Evolutionary conservation across 2,797 vertebrate species (phyloP).

Genomic region (Enteromius unitaeniatus): DNA sequence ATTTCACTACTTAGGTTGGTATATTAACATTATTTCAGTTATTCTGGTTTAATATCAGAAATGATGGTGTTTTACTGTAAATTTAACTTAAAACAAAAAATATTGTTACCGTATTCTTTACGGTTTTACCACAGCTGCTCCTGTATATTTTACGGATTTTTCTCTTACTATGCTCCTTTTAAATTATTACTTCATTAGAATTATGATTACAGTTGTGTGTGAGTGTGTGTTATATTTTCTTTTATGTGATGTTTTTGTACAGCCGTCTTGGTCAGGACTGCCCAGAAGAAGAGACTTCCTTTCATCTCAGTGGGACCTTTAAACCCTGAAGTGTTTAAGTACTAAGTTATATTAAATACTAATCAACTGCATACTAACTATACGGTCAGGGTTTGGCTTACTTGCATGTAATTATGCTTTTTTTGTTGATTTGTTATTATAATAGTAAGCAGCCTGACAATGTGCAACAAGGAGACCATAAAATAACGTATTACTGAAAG

Average conservation of each 20-base stretch:
- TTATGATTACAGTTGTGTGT: not conserved
- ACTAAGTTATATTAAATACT: not conserved
- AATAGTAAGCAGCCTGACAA: not conserved
- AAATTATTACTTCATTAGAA: not conserved
- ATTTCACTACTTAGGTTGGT: no score
- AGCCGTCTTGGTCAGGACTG: not conserved
- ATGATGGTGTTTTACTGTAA: no score
- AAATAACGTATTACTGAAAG: not conserved
- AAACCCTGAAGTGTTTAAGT: not conserved
- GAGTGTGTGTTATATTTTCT: not conserved
- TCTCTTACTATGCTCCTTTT: not conserved
- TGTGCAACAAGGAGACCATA: not conserved
- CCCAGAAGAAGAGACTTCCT: not conserved
- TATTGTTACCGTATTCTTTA: no score
- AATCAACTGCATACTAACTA: not conserved
- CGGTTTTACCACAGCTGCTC: no score
- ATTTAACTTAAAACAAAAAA: no score
- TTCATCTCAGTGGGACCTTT: constrained; percentile 3
- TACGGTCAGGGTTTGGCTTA: not conserved
- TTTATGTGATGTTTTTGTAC: not conserved
- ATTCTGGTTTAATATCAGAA: no score
- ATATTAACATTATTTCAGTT: no score
- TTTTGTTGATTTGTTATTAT: not conserved
- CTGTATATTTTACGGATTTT: not conserved
- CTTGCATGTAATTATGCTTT: not conserved